Percentiles rank a stretch among this genome's conserved stretches.
Evolutionary conservation across 2,113 vertebrate genomes (phyloP).

Genomic region (Melanocharis versteri): DNA sequence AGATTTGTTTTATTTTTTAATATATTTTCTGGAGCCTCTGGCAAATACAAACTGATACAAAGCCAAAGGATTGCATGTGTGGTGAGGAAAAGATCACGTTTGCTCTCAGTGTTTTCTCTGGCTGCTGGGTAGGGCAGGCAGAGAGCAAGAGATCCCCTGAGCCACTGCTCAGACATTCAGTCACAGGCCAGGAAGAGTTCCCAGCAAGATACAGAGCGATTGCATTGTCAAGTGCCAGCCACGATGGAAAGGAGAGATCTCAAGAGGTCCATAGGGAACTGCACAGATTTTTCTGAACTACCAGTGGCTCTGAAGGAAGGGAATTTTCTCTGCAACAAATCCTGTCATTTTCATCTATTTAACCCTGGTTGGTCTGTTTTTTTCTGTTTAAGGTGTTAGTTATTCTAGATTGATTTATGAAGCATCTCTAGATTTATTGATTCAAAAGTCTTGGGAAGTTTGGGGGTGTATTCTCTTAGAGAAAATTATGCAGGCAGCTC

Average conservation of each 20-base stretch:
- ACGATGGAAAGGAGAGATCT: neutral
- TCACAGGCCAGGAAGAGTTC: neutral
- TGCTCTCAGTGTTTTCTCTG: neutral
- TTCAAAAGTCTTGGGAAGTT: neutral
- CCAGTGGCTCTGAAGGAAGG: neutral
- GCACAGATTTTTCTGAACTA: neutral
- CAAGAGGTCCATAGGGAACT: neutral
- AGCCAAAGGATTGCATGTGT: neutral
- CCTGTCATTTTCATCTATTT: neutral
- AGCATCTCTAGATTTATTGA: neutral
- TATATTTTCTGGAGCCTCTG: neutral
- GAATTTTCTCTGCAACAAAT: neutral
- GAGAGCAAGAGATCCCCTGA: neutral
- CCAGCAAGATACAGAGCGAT: neutral
- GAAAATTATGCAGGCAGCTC: neutral
- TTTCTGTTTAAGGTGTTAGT: neutral
- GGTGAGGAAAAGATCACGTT: neutral
- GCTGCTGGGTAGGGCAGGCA: neutral
- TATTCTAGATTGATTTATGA: neutral
- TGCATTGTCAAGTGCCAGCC: neutral
- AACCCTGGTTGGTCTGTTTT: neutral
- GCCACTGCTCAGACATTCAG: rapidly evolving
- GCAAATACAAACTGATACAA: neutral
- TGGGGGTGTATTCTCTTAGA: neutral
- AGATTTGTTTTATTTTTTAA: neutral